Evolutionary conservation across 2,797 vertebrate genomes (phyloP).

Genomic region (Pithecia hirsuta): DNA sequence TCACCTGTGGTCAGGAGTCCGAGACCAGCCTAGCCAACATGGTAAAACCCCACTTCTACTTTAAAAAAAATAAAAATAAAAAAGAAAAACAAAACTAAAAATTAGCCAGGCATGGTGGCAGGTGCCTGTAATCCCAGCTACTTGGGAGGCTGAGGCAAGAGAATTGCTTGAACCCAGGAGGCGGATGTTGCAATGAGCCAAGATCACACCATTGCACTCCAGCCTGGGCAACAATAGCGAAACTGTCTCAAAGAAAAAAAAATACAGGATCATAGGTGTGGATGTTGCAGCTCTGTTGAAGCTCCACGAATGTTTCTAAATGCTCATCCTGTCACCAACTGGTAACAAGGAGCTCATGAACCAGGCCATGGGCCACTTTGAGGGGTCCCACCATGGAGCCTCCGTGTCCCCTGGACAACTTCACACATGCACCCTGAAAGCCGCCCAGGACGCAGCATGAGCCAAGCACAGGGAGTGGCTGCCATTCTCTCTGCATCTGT

Average conservation of each 20-base stretch:
- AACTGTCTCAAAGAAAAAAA: not conserved
- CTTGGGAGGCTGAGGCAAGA: not conserved
- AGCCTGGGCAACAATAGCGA: not conserved
- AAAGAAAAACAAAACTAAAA: not conserved
- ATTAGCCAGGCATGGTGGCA: not conserved
- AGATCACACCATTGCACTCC: not conserved
- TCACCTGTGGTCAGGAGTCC: not conserved
- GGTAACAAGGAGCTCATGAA: not conserved
- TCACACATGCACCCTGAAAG: not conserved
- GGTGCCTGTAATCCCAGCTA: not conserved
- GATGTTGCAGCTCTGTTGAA: not conserved
- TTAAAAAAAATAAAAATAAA: fast-evolving
- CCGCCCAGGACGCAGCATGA: not conserved
- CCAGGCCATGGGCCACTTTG: not conserved
- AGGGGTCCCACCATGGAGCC: not conserved
- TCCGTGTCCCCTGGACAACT: not conserved
- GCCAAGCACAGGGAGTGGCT: not conserved
- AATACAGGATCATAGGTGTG: not conserved
- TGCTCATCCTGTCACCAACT: not conserved
- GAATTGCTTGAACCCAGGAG: not conserved
- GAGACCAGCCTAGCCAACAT: not conserved
- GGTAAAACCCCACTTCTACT: not conserved
- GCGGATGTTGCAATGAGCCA: not conserved
- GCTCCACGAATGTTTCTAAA: not conserved
- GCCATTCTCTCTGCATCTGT: not conserved